Base-by-base conservation (phyloP, 2,113 vertebrate genomes). In the Saguinus midas region DNA sequence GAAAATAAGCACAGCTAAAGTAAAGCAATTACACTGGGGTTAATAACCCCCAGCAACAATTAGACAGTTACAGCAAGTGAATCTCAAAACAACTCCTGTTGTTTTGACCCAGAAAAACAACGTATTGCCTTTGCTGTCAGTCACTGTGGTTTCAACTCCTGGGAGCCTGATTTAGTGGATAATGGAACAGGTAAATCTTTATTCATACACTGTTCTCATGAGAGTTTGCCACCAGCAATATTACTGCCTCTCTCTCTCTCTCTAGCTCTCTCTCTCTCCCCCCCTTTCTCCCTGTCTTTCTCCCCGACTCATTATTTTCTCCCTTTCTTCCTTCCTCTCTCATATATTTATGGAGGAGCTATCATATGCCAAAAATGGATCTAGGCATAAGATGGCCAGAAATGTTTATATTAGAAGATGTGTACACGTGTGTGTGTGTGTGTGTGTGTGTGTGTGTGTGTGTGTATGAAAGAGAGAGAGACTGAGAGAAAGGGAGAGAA, bases 91-190 rank as follows among this genome's bases (percentile, higher is more conserved):
- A 79, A 89, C 27, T 20, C 50, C 37, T 86, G 64, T 91, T 95
- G 55, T 87, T 87, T 70, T 95, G 92, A 94, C 87, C 66, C 87
- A 96, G 94, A 96, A 95, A 96, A 87, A 55, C n/a, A 87, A 32
- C 29, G 11, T 29, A 21, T 55, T 50, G 58, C 52, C 83, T 95
- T 87, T 64, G 29, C 25, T 82, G 84, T 90, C 92, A 84, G 43
- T 97, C 87, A 87, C 43, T 32, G 11, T 16, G 92, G 64, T 81
- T 95, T 88, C 91, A 37, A 43, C 61, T 52, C 87, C 66, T 35
- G 20, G 52, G 75, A 93, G 37, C 81, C 52, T 43, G 79, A 84
- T 72, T 83, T 40, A 81, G 57, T 57, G 29, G 61, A 27, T 37
- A 52, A 73, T 12, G 32, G 35, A 87, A 37, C 2, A 79, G 43